phyloP scores from a whole-genome alignment of 2,797 vertebrate genomes.

The Neoniphon sammara region DNA sequence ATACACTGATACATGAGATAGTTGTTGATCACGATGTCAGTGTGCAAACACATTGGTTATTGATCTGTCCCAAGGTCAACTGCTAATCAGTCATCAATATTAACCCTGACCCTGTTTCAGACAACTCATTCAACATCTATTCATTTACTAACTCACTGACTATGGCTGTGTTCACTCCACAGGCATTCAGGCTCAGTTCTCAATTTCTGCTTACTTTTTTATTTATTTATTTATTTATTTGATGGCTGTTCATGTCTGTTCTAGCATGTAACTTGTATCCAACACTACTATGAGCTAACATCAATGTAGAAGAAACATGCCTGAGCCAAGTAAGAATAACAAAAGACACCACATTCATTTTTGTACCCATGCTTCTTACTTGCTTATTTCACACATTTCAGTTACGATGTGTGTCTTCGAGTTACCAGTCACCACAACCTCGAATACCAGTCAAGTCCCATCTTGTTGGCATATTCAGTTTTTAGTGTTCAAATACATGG shows the following conservation, averaged over 20 bases:
- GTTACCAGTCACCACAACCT: too few relatives aligned
- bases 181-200: slow-evolving; percentile 4
- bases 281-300: not conserved
- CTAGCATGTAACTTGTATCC: not conserved
- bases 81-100: slow-evolving; percentile 32
- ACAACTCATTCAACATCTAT: slow-evolving; percentile 1
- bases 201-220: not conserved
- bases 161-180: slow-evolving; percentile 10
- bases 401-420: too few relatives aligned
- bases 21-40: slow-evolving; percentile 28
- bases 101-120: slow-evolving; percentile 33
- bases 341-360: too few relatives aligned
- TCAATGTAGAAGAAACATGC: too few relatives aligned
- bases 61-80: slow-evolving; percentile 57
- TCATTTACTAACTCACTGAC: slow-evolving; percentile 22
- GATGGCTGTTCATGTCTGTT: not conserved
- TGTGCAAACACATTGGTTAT: slow-evolving; percentile 29
- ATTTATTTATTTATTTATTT: slow-evolving; percentile 3
- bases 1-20: slow-evolving; percentile 24
- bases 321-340: too few relatives aligned
- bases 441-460: too few relatives aligned
- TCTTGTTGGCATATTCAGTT: too few relatives aligned
- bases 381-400: too few relatives aligned
- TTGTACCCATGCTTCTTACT: too few relatives aligned
- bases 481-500: not conserved